Conservation (phyloP, 2,888 invertebrate species). For the Xestia sexstrigata region DNA sequence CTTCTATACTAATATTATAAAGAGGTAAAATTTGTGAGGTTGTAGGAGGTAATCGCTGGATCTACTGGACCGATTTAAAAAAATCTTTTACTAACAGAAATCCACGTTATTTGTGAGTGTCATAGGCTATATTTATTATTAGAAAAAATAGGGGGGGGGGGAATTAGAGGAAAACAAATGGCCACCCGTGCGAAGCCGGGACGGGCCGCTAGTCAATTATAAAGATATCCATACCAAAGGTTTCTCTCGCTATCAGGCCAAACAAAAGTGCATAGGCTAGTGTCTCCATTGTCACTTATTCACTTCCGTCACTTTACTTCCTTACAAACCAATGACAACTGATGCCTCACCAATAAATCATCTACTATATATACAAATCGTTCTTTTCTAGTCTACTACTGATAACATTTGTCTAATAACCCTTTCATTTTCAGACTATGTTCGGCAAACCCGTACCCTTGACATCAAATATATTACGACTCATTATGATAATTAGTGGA, state of each 20-base stretch:
- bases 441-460: constrained; percentile 15
- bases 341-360: not conserved
- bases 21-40: no score
- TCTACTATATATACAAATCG: constrained; percentile 36
- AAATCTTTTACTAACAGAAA: no score
- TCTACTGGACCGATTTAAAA: no score
- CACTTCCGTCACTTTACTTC: not conserved
- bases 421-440: not conserved
- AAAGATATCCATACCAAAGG: constrained; percentile 25
- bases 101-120: no score
- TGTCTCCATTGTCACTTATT: constrained; percentile 14
- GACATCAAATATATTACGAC: constrained; percentile 14
- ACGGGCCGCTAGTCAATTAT: no score
- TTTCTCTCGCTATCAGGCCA: not conserved
- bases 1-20: no score
- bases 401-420: constrained; percentile 35
- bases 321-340: not conserved
- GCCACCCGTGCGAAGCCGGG: no score
- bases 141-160: no score
- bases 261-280: constrained; percentile 13
- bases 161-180: no score
- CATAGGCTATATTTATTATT: no score
- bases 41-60: no score
- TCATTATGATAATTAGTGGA: constrained; percentile 7
- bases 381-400: constrained; percentile 27